Base-by-base conservation (phyloP, 1,140 invertebrate species). In the Drosophila sucinea region DNA sequence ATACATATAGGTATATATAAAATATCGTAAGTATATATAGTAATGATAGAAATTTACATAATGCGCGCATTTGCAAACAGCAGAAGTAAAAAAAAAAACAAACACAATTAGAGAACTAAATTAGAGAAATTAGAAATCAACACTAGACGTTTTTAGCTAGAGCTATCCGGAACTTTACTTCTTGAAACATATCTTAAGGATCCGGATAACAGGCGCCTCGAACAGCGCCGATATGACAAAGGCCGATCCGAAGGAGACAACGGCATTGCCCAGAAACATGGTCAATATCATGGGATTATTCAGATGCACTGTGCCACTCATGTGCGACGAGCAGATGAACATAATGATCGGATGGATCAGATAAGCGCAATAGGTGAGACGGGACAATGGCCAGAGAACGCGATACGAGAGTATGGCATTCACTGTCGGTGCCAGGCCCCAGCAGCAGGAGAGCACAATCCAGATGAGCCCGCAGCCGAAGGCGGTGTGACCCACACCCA, bases 331-430 rank as follows among this genome's bases (percentile, higher is more conserved):
- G 11, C 95, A 96, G 47, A 96, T 94, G 92, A 95, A 95, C 96
- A 97, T 96, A 67, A 97, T 94, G 67, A 97, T 94, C 6, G 97
- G 96, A 93, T 98, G 97, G 10, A 98, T 94, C 29, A 98, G 94
- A 92, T 98, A 99, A 6, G 97, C 96, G 90, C 96, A 96, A 92
- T 98, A 98, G 1, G 97, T 98, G 38, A 98, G 94, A 60, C 97
- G 94, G 74, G 96, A 97, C n/a, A 98, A 93, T 0, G 97, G 97
- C 75, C 97, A 94, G 44, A 97, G 94, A 0, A 96, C 94, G 41
- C 94, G 94, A 91, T 96, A 96, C 0, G 96, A 97, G 23, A 98
- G 93, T 25, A 97, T 92, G 0, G 93, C 94, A 92, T 96, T 95
- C 10, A 96, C 92, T 29, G 95, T 93, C 51, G 95, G 95, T 51